Base-by-base conservation (phyloP, 2,888 invertebrate genomes). In the Xanthia icteritia region DNA sequence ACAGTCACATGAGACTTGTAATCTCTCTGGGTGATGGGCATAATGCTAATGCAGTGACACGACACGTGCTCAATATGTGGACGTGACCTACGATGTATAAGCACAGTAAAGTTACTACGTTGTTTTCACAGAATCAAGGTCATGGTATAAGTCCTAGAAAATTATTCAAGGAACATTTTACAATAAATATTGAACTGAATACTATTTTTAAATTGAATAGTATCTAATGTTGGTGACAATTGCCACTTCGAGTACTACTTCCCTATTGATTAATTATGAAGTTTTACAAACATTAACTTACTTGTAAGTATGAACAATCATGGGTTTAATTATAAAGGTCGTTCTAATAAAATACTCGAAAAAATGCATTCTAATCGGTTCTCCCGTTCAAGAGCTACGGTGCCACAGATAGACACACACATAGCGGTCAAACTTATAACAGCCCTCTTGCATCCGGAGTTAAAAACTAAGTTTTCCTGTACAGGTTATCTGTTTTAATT, bases 161-260 rank as follows among this genome's bases (percentile, higher is more conserved):
- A 42, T 39, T 58, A 64, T 71, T 61, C 60, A 76, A 64, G 42
- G 63, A 58, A 36, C 39, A 68, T 54, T 42, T 61, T 27, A 68
- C 15, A 45, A 31, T 72, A 81, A 84, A 81, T 81, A 84, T 83
- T 83, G 39, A 69, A 48, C 61, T 66, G 2, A 31, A 61, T 75
- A 84, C 81, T 69, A 39, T 74, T 42, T 80, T 68, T 60, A 63
- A 74, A 84, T 69, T 65, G 31, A 84, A 77, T 69, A 54, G 64
- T 68, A 42, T 1, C 9, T 42, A 54, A 61, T 64, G 60, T 60
- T 39, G 36, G 11, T 48, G 64, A 69, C 60, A 76, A 73, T 77
- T 81, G 65, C 27, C 68, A 77, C 77, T 77, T 74, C 63, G 15
- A 65, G 56, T 81, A 84, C 72, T 78, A 73, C 74, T 81, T 74